phyloP scores from a whole-genome alignment of 2,113 vertebrate species.

The Callocephalon fimbriatum region DNA sequence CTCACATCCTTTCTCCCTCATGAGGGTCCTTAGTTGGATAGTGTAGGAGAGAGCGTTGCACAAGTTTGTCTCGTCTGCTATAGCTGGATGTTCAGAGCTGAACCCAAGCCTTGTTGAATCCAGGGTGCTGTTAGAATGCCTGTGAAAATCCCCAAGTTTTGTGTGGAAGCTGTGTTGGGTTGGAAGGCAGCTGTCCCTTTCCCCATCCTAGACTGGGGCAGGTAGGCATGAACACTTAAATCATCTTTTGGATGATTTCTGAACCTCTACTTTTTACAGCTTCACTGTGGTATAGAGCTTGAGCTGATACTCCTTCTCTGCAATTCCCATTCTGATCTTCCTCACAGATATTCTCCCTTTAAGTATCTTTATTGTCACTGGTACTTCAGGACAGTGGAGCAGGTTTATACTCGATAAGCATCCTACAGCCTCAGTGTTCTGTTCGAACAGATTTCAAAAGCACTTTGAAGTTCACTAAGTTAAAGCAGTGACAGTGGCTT shows the following conservation, averaged over 20 bases:
- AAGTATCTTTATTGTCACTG: not conserved
- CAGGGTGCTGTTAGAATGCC: not conserved
- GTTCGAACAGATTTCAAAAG: not conserved
- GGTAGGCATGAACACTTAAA: not conserved
- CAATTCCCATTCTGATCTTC: not conserved
- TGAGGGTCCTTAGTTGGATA: not conserved
- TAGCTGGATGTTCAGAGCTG: not conserved
- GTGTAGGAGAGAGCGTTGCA: not conserved
- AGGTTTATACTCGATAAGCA: not conserved
- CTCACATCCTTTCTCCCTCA: not conserved
- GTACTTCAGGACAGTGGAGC: not conserved
- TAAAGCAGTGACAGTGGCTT: not conserved
- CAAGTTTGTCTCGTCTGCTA: not conserved
- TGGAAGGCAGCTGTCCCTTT: not conserved
- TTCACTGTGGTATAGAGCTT: not conserved
- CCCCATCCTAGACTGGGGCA: not conserved
- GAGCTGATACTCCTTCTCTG: not conserved
- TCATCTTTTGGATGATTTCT: not conserved
- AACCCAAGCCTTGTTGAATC: not conserved
- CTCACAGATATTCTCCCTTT: not conserved
- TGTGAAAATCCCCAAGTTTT: not conserved
- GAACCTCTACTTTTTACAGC: not conserved
- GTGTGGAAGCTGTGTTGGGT: fast-evolving
- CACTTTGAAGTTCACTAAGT: not conserved
- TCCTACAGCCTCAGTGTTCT: not conserved